These are phyloP conservation scores for Ophioderma brevispina DNA, from an alignment of 35 echinoderm and acorn worm species.

Conservation along the genomic window DNA sequence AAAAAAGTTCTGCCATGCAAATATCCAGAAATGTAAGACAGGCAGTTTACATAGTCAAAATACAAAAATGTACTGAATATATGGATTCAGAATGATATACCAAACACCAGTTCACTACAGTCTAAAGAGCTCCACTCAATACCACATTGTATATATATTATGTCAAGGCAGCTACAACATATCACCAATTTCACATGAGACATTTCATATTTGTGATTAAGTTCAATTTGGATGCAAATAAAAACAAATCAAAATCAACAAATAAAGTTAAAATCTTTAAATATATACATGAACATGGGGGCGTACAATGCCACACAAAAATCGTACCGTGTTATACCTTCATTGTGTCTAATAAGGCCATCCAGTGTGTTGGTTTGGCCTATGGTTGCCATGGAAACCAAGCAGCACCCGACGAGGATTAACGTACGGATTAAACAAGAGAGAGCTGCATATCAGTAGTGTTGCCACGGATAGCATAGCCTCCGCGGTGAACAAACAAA, in stretches of 20 bases:
- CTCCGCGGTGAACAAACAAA: no score
- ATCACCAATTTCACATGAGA: no score
- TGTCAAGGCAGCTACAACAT: no score
- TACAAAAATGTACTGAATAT: background rate
- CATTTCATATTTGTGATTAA: background rate
- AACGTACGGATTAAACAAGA: background rate
- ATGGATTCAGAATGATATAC: background rate
- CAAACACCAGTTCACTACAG: background rate
- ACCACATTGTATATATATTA: no score
- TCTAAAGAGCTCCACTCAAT: no score
- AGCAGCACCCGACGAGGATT: background rate
- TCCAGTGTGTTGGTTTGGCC: conserved; percentile 1
- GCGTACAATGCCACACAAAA: background rate
- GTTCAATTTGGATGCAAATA: background rate
- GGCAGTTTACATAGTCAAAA: background rate
- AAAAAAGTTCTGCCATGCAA: background rate
- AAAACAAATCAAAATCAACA: background rate
- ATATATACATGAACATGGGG: background rate
- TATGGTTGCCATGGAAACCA: conserved; percentile 1
- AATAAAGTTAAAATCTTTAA: background rate
- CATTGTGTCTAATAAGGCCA: background rate
- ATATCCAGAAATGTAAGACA: background rate
- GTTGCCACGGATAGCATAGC: no score
- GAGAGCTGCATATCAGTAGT: conserved; percentile 2
- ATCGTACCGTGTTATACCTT: conserved; percentile 16